Evolutionary conservation across 2,113 vertebrate genomes (phyloP).

Genomic region (Festucalex cinctus): DNA sequence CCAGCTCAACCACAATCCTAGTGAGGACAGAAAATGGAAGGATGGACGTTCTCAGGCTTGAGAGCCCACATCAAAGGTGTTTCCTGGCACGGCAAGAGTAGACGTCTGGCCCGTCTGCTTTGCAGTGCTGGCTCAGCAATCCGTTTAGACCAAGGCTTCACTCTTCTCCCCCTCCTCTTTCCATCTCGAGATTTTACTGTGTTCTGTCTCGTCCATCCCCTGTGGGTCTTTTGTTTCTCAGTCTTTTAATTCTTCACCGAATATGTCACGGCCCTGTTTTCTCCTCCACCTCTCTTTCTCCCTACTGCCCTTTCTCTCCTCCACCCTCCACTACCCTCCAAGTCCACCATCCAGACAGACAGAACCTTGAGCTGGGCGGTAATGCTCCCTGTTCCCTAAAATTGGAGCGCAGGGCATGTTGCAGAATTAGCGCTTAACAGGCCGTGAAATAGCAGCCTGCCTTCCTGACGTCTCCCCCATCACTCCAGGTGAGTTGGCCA

Average conservation of each 20-base stretch:
- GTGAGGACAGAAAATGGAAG: neutral
- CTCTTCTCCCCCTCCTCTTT: conserved; percentile 26
- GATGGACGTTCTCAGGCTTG: conserved; percentile 23
- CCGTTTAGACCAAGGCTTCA: conserved; percentile 52
- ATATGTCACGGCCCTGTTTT: conserved; percentile 28
- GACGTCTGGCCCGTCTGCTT: conserved; percentile 65
- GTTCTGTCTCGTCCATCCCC: conserved; percentile 23
- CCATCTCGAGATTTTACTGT: conserved; percentile 24
- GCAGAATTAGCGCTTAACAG: conserved; percentile 89
- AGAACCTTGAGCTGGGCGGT: conserved; percentile 70
- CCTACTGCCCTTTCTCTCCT: conserved; percentile 16
- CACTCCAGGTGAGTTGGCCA: conserved; percentile 78
- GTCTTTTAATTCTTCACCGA: conserved; percentile 42
- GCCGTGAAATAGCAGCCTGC: conserved; percentile 92
- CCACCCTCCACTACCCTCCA: conserved; percentile 21
- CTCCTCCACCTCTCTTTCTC: conserved; percentile 30
- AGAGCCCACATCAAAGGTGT: conserved; percentile 27
- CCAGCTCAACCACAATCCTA: neutral
- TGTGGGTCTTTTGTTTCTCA: conserved; percentile 24
- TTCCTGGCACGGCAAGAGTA: conserved; percentile 60
- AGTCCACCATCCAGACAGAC: conserved; percentile 63
- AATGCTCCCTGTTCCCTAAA: conserved; percentile 77
- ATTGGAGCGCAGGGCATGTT: conserved; percentile 77
- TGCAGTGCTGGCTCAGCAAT: conserved; percentile 63
- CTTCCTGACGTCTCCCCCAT: conserved; percentile 80